phyloP scores from a whole-genome alignment of 2,797 vertebrate species.

The Hemibagrus guttatus region DNA sequence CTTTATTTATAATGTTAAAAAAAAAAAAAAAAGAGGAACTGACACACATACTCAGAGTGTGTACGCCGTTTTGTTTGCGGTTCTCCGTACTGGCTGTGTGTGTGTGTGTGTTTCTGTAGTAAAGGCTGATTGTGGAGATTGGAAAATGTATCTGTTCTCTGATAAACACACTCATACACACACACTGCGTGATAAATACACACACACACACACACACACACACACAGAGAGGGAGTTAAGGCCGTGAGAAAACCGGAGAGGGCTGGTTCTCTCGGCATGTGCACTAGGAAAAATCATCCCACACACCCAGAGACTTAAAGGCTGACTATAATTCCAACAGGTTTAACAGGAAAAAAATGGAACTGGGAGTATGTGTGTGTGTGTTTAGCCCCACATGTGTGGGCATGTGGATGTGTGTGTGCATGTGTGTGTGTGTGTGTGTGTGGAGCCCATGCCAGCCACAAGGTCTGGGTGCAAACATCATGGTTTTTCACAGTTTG shows the following conservation, averaged over 20 bases:
- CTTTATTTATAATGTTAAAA: background rate
- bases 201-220: conserved; percentile 21
- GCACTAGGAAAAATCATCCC: conserved; percentile 75
- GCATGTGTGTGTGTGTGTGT: conserved; percentile 38
- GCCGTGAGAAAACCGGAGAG: conserved; percentile 74
- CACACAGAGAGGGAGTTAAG: conserved; percentile 42
- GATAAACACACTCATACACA: conserved; percentile 28
- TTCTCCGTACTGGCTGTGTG: conserved; percentile 16
- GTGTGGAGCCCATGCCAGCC: conserved; percentile 35
- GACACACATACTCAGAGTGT: conserved; percentile 20
- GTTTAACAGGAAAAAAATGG: conserved; percentile 73
- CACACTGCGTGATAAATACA: conserved; percentile 6
- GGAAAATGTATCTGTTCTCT: conserved; percentile 43
- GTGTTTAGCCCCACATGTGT: conserved; percentile 53
- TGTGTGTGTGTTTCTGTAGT: background rate
- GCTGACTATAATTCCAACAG: conserved; percentile 79
- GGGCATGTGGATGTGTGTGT: conserved; percentile 50
- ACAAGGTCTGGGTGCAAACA: conserved; percentile 50
- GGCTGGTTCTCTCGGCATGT: conserved; percentile 79
- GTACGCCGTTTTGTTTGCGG: conserved; percentile 24
- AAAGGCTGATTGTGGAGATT: conserved; percentile 38
- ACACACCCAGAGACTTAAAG: conserved; percentile 75
- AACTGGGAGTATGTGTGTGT: conserved; percentile 71
- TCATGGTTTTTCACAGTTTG: conserved; percentile 33
- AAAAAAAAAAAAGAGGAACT: conserved; percentile 42